Base-by-base conservation (phyloP, 2,797 vertebrate genomes). In the Urosaurus nigricauda region DNA sequence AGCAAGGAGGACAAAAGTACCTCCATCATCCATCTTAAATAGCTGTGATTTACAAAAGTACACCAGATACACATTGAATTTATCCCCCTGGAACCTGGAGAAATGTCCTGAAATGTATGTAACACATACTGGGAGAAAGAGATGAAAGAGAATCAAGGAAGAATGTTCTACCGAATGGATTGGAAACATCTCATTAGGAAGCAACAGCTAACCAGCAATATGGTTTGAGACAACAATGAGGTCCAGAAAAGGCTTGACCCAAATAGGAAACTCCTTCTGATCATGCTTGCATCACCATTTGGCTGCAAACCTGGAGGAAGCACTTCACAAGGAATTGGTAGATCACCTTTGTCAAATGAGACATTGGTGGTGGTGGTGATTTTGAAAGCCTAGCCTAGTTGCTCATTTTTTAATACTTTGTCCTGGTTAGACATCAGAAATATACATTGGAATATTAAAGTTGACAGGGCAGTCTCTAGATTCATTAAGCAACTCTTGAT, bases 1-100 rank as follows among this genome's bases (percentile, higher is more conserved):
- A 60, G 89, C 89, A 58, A 89, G 47, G 87, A 81, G 40, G 78
- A 92, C 87, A 65, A 89, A 94, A 90, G 85, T 43, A 1, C 29
- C 83, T 89, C 68, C 21, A 0, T 43, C 84, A 63, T 83, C 90
- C 87, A 81, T 92, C 86, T 0, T 29, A 89, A 95, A 95, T 88
- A 92, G 88, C 90, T 92, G 88, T 89, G 91, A 85, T 93, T 94
- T 92, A 82, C 75, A 85, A 77, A 65, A 89, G 63, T 75, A 26
- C 80, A 92, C 74, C 88, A 90, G 91, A 85, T 58, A 24, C 75
- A 43, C 88, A 86, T 81, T 85, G 74, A 85, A 93, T 92, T 92
- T 32, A 2, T 90, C 90, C 87, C 17, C 13, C 0, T 1, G 32
- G 12, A 8, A 8, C 7, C 0, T 12, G 17, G 73, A 79, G 91